Evolutionary conservation across 2,888 invertebrate genomes (phyloP).

Genomic region (Troides aeacus): DNA sequence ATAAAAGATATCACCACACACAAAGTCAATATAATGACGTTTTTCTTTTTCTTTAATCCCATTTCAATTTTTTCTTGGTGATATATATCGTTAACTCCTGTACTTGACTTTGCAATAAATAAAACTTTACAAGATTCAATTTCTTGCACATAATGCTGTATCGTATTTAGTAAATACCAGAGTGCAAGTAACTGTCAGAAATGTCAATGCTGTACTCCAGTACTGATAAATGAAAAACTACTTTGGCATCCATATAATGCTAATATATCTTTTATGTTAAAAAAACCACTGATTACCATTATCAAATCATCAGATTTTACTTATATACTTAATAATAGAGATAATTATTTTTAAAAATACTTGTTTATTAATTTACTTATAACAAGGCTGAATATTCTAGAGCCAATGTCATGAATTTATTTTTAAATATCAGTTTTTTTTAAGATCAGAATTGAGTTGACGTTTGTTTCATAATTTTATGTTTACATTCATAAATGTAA

Average conservation of each 20-base stretch:
- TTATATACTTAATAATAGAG: no score
- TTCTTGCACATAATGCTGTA: conserved; percentile 13
- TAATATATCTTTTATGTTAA: no score
- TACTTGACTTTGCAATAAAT: conserved; percentile 5
- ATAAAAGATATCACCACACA: conserved; percentile 62
- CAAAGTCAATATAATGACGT: conserved; percentile 57
- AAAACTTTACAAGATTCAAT: conserved; percentile 11
- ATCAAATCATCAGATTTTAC: no score
- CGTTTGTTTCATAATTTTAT: not conserved
- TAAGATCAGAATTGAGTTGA: not conserved
- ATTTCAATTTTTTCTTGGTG: conserved; percentile 34
- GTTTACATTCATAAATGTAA: not conserved
- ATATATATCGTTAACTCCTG: not conserved
- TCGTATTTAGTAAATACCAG: conserved; percentile 1
- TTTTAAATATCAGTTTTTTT: not conserved
- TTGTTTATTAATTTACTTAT: no score
- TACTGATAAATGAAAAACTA: no score
- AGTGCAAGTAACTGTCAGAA: not conserved
- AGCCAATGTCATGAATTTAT: no score
- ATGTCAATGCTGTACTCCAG: not conserved
- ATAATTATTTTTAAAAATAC: no score
- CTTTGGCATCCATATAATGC: no score
- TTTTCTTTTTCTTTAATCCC: conserved; percentile 68
- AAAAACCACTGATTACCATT: no score
- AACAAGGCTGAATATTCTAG: no score